A percentile compares a stretch with the other conserved stretches of the same genome.
Conservation (phyloP, 2,797 vertebrate species). For the Poeciliopsis turneri region DNA sequence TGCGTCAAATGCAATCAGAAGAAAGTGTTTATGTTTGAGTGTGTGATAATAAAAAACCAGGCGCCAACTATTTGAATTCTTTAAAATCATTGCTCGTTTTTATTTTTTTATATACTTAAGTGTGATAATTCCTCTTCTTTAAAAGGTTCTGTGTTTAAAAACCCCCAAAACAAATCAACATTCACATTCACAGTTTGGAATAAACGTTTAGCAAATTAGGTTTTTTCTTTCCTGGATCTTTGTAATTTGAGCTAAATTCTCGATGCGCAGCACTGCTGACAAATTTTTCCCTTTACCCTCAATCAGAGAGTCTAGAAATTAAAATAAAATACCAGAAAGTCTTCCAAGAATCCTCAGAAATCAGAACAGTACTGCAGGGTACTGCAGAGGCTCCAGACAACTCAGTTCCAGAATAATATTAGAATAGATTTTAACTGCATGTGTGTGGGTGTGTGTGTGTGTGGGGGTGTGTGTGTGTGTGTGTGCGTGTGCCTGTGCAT, state of each 20-base stretch:
- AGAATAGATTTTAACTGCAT: slow-evolving; percentile 25
- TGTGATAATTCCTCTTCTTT: neutral
- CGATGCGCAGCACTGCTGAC: neutral
- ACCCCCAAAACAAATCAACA: neutral
- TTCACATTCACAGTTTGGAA: neutral
- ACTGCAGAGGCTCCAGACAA: slow-evolving; percentile 40
- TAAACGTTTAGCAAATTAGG: neutral
- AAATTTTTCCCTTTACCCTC: neutral
- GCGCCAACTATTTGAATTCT: neutral
- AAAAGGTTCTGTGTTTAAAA: neutral
- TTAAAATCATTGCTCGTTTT: neutral
- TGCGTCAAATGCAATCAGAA: neutral
- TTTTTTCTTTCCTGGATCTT: neutral
- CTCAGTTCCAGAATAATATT: slow-evolving; percentile 33
- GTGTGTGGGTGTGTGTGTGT: slow-evolving; percentile 6
- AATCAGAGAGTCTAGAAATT: neutral
- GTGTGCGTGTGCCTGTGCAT: neutral
- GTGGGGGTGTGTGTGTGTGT: neutral
- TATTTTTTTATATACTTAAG: neutral
- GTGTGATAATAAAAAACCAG: neutral
- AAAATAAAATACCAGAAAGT: slow-evolving; percentile 26
- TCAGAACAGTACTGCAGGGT: neutral
- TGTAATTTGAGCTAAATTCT: slow-evolving; percentile 27
- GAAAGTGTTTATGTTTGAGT: neutral
- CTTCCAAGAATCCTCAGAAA: neutral